Base-by-base conservation (phyloP, 2,113 vertebrate genomes). In the Heterocephalus glaber region DNA sequence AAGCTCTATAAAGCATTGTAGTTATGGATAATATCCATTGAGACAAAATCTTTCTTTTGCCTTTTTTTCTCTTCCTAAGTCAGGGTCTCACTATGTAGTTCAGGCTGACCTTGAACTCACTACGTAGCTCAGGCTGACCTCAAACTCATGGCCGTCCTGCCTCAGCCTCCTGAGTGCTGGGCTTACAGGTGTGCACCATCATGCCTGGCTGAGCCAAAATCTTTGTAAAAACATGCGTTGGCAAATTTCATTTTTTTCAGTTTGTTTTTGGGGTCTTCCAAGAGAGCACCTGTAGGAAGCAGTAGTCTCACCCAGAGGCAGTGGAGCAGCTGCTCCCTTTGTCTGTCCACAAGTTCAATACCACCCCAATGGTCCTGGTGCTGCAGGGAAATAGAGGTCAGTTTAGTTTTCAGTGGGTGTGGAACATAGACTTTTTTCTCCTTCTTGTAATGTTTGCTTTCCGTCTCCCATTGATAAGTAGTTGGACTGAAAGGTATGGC, bases 161-260 rank as follows among this genome's bases (percentile, higher is more conserved):
- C 56, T 58, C 56, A 58, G 56, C 17, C 56, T 19, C 17, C 56
- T 58, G 56, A 58, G 14, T 20, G 16, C 56, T 19, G 4, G 16
- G 56, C 17, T 17, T 49, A 49, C 47, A 49, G 47, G 47, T 49
- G 9, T 49, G 47, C 9, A 49, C 47, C 47, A 49, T 49, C 47
- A 49, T 19, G 56, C 17, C 56, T 19, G 56, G 56, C 17, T 22
- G 11, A 77, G 19, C 77, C 49, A 47, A 82, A 88, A n/a, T 79
- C 60, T 86, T 96, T 58, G 35, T 38, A 0, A 66, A 86, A 94
- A 84, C 28, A 26, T 86, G 26, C 28, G 68, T 58, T 87, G 84
- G 30, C 49, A 84, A 58, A 66, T 87, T 87, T 81, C 26, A 11
- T 33, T 95, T 92, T 95, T 92, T 95, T 86, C 61, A 49, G 9